Evolutionary conservation across 2,113 vertebrate genomes (phyloP).

Genomic region (Maccullochella peelii): DNA sequence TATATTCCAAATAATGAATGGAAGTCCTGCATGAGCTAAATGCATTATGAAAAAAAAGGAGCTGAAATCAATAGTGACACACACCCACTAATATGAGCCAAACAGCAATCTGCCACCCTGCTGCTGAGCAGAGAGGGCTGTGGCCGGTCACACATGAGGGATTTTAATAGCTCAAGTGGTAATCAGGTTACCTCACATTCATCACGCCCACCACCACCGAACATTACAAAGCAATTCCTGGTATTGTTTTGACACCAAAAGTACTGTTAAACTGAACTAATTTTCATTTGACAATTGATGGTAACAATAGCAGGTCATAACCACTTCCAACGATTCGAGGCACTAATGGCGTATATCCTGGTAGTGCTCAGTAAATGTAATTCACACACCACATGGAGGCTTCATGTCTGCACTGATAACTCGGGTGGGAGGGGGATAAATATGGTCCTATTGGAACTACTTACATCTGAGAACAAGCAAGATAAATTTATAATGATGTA

Average conservation of each 20-base stretch:
- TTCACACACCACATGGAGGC: constrained; percentile 40
- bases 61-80: constrained; percentile 71
- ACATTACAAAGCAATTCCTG: constrained; percentile 69
- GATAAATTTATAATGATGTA: background rate
- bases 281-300: constrained; percentile 76
- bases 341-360: constrained; percentile 37
- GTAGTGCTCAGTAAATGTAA: constrained; percentile 41
- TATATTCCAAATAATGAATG: constrained; percentile 48
- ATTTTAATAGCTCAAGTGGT: constrained; percentile 80
- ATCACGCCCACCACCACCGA: constrained; percentile 57
- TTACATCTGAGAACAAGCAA: background rate
- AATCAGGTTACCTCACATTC: constrained; percentile 79
- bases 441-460: constrained; percentile 12
- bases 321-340: constrained; percentile 32
- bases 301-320: constrained; percentile 69
- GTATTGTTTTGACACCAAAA: constrained; percentile 59
- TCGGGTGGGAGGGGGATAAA: background rate
- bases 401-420: constrained; percentile 17
- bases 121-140: constrained; percentile 58
- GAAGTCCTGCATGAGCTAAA: constrained; percentile 38
- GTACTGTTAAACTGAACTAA: constrained; percentile 67
- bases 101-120: constrained; percentile 54
- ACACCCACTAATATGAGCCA: constrained; percentile 62
- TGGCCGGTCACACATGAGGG: constrained; percentile 80
- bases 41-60: constrained; percentile 8